These are phyloP conservation scores for Parelbella ahira DNA, from an alignment of 2,888 invertebrate genomes.

Conservation along the genomic window DNA sequence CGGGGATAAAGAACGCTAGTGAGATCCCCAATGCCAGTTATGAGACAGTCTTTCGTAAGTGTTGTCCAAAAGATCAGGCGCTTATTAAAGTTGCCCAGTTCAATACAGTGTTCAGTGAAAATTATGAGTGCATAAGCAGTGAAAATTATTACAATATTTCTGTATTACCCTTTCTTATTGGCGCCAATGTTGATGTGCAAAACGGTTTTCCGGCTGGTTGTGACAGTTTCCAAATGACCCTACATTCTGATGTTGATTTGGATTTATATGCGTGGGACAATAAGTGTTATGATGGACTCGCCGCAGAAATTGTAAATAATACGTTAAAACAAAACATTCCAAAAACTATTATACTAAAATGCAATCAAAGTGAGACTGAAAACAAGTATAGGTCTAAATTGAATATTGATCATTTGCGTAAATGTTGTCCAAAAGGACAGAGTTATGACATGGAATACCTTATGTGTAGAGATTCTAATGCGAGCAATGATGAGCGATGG, in stretches of 20 bases:
- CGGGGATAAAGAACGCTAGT: conserved; percentile 30
- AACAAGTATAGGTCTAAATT: conserved; percentile 34
- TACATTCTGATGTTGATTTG: conserved; percentile 38
- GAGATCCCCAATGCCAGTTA: conserved; percentile 36
- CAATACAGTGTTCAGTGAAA: conserved; percentile 33
- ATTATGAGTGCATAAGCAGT: conserved; percentile 52
- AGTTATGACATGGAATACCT: conserved; percentile 56
- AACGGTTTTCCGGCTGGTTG: conserved; percentile 54
- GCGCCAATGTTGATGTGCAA: conserved; percentile 42
- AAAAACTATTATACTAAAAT: conserved; percentile 53
- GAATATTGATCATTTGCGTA: conserved; percentile 49
- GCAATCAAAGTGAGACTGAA: conserved; percentile 43
- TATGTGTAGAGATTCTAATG: conserved; percentile 43
- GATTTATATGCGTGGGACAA: conserved; percentile 32
- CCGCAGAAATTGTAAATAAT: conserved; percentile 50
- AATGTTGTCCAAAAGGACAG: conserved; percentile 64
- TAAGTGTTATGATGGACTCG: conserved; percentile 57
- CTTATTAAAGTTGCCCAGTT: conserved; percentile 48
- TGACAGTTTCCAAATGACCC: conserved; percentile 40
- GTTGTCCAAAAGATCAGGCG: conserved; percentile 54
- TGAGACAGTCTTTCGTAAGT: conserved; percentile 54
- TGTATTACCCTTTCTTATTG: conserved; percentile 47
- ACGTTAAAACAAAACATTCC: conserved; percentile 50
- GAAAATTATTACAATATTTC: conserved; percentile 42
- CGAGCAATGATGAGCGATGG: conserved; percentile 42